phyloP scores from a whole-genome alignment of 2,113 vertebrate genomes.

The Chloroceryle aenea region DNA sequence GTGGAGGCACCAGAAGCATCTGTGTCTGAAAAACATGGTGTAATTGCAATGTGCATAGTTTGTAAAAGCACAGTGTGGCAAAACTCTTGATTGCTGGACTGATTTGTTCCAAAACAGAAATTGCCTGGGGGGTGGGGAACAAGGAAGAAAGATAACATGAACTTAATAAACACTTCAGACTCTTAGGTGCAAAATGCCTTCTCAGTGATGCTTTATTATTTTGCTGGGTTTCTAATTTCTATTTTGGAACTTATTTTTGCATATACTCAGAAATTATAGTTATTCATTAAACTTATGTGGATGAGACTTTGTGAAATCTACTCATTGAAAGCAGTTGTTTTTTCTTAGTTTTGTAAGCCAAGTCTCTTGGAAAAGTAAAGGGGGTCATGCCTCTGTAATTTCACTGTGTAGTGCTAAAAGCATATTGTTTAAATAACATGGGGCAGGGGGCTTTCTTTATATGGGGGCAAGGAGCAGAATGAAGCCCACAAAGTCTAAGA shows the following conservation, averaged over 20 bases:
- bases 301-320: neutral
- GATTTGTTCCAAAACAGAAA: neutral
- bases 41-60: neutral
- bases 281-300: accelerated
- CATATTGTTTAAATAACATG: accelerated
- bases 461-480: neutral
- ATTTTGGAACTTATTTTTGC: neutral
- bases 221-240: neutral
- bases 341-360: neutral
- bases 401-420: neutral
- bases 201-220: neutral
- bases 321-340: neutral
- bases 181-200: neutral
- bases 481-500: neutral
- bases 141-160: neutral
- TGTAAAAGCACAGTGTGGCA: neutral
- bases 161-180: neutral
- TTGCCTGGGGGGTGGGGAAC: neutral
- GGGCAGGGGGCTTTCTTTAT: neutral
- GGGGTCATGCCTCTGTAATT: neutral
- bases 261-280: neutral
- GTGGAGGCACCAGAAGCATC: neutral
- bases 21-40: neutral
- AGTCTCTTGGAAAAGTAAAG: neutral
- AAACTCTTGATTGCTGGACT: neutral